These are phyloP conservation scores for Miltochrista miniata DNA, from an alignment of 2,888 invertebrate genomes.

Conservation along the genomic window DNA sequence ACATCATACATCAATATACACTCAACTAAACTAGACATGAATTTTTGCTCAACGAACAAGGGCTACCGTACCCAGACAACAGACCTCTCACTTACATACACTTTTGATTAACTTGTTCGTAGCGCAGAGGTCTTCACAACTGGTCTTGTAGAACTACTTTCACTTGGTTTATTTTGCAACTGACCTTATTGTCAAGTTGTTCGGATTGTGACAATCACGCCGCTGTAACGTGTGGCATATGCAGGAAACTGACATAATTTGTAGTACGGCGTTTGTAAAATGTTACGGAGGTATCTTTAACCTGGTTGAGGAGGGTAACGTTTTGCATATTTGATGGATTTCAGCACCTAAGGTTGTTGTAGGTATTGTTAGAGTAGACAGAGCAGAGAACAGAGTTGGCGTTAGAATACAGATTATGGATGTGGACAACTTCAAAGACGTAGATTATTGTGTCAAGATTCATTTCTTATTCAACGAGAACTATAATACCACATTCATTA, in stretches of 20 bases:
- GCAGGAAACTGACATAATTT: constrained; percentile 31
- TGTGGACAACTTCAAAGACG: too few relatives aligned
- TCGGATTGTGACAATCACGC: constrained; percentile 51
- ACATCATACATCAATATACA: constrained; percentile 30
- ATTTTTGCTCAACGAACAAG: constrained; percentile 40
- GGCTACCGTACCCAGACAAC: constrained; percentile 8
- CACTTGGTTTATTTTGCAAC: constrained; percentile 63
- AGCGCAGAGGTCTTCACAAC: constrained; percentile 10
- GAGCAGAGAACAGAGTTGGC: too few relatives aligned
- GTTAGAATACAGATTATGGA: too few relatives aligned
- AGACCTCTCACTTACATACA: constrained; percentile 12
- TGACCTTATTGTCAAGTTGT: constrained; percentile 60
- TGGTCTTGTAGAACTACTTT: constrained; percentile 60
- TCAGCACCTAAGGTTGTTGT: too few relatives aligned
- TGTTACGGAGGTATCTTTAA: too few relatives aligned
- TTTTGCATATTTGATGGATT: too few relatives aligned
- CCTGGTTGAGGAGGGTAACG: too few relatives aligned
- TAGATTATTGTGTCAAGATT: too few relatives aligned
- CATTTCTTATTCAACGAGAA: too few relatives aligned
- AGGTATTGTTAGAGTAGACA: too few relatives aligned
- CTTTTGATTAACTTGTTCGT: background rate
- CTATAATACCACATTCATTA: too few relatives aligned
- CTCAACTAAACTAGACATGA: constrained; percentile 31
- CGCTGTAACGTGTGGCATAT: constrained; percentile 31
- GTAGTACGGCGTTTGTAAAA: constrained; percentile 15